These are phyloP conservation scores for Lacanobia oleracea DNA, from an alignment of 2,888 invertebrate genomes.

Conservation along the genomic window DNA sequence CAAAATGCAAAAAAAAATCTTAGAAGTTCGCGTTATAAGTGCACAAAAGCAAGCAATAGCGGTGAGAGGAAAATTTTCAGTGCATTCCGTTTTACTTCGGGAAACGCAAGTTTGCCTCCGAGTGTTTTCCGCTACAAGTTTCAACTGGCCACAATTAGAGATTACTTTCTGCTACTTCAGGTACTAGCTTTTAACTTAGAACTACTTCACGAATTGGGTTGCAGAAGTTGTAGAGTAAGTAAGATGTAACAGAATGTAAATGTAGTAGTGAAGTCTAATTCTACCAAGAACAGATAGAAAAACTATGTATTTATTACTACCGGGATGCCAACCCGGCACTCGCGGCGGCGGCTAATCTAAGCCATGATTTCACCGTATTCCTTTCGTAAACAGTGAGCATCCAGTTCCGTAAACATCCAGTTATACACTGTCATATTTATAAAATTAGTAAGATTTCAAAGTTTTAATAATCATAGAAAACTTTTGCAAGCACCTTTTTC, in stretches of 20 bases:
- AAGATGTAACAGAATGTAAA: neutral
- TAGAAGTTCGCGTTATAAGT: slow-evolving; percentile 66
- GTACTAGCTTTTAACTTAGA: slow-evolving; percentile 12
- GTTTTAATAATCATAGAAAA: neutral
- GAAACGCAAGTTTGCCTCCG: slow-evolving; percentile 59
- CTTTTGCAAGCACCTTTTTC: neutral
- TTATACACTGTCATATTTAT: neutral
- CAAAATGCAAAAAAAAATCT: slow-evolving; percentile 66
- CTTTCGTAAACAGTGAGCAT: neutral
- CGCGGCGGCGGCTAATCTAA: no score
- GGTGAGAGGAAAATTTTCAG: slow-evolving; percentile 63
- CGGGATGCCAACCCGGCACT: no score
- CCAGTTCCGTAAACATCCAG: no score
- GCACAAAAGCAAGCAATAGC: slow-evolving; percentile 69
- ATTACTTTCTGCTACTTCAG: slow-evolving; percentile 35
- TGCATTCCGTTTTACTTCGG: slow-evolving; percentile 68
- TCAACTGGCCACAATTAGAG: slow-evolving; percentile 66
- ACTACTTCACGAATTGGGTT: slow-evolving; percentile 1
- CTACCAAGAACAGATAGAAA: neutral
- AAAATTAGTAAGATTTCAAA: neutral
- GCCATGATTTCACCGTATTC: neutral
- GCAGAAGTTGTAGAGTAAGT: neutral
- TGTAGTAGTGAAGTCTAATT: neutral
- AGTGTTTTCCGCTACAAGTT: slow-evolving; percentile 64
- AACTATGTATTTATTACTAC: no score